Evolutionary conservation across 2,888 invertebrate genomes (phyloP).

Genomic region (Ormia ochracea): DNA sequence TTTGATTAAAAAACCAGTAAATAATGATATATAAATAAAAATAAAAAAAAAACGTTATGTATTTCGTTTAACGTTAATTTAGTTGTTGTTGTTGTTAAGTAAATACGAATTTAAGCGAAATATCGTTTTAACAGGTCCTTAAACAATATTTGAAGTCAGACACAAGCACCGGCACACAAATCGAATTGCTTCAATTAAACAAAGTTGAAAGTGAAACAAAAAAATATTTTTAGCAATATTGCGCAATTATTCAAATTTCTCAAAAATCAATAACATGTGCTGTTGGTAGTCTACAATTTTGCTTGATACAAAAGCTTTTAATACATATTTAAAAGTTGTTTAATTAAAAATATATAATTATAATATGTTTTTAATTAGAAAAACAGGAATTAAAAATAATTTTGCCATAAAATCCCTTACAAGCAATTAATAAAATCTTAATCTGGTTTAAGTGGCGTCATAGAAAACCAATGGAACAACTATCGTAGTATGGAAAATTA

Average conservation of each 20-base stretch:
- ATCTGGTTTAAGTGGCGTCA: neutral
- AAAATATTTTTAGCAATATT: neutral
- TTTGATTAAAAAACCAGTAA: conserved; percentile 12
- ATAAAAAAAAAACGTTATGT: no score
- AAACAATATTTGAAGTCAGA: neutral
- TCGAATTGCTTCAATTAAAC: neutral
- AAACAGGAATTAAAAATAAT: neutral
- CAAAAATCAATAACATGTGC: neutral
- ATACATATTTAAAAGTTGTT: neutral
- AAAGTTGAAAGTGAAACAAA: neutral
- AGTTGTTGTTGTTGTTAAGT: neutral
- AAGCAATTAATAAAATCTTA: neutral
- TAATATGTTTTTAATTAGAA: neutral
- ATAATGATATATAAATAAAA: conserved; percentile 2
- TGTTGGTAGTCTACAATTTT: neutral
- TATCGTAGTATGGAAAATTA: neutral
- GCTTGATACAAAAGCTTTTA: neutral
- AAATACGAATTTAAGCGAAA: conserved; percentile 15
- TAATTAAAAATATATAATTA: neutral
- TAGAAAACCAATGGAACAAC: neutral
- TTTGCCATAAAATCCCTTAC: neutral
- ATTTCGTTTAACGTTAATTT: neutral
- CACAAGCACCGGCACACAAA: neutral
- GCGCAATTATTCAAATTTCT: neutral
- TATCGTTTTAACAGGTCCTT: conserved; percentile 17